phyloP scores from a whole-genome alignment of 2,113 vertebrate species.

The Narcine bancroftii region DNA sequence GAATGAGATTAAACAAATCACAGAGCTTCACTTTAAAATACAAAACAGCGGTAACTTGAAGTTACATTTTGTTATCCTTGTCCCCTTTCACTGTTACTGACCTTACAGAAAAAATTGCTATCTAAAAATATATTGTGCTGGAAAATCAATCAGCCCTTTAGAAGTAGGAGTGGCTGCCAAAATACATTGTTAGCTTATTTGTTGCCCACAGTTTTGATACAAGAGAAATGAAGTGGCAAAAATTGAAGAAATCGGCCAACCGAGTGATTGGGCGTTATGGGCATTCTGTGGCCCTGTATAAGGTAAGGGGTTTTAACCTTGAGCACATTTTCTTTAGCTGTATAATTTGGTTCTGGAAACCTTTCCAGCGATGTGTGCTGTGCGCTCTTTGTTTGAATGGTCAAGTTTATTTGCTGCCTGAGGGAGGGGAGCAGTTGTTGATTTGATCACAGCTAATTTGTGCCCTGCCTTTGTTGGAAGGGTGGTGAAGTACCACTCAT shows the following conservation, averaged over 20 bases:
- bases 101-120: not conserved
- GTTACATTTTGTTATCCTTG: not conserved
- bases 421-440: no score
- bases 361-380: not conserved
- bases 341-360: not conserved
- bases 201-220: slow-evolving; percentile 70
- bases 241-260: slow-evolving; percentile 70
- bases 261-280: slow-evolving; percentile 76
- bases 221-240: slow-evolving; percentile 69
- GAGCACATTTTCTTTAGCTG: not conserved
- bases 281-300: slow-evolving; percentile 74
- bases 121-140: not conserved
- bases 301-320: slow-evolving; percentile 53
- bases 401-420: no score
- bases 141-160: not conserved
- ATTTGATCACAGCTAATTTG: no score
- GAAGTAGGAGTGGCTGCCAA: not conserved
- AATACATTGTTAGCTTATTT: not conserved
- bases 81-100: not conserved
- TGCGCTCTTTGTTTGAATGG: not conserved
- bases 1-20: not conserved
- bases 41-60: not conserved
- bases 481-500: no score
- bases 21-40: not conserved
- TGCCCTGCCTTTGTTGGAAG: no score